Conservation (phyloP, 2,797 vertebrate species). For the Acipenser oxyrinchus region DNA sequence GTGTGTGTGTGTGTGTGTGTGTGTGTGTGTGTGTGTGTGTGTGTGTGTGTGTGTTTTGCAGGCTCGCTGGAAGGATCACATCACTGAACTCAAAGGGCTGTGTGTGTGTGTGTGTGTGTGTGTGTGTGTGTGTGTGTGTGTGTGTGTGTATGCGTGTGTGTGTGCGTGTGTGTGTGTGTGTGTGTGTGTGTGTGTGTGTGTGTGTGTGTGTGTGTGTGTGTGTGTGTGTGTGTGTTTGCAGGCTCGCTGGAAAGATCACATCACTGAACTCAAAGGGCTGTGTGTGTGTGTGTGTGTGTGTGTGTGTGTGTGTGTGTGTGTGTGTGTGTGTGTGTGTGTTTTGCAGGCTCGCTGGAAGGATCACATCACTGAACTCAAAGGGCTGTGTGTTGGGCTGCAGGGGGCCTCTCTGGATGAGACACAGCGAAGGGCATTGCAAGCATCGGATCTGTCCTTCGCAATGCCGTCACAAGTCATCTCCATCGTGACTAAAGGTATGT, state of each 20-base stretch:
- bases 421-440: conserved; percentile 50
- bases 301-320: too few species aligned
- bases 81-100: too few species aligned
- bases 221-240: not conserved
- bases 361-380: not conserved
- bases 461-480: conserved; percentile 38
- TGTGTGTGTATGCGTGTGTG: too few species aligned
- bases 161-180: not conserved
- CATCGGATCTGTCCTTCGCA: conserved; percentile 40
- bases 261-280: not conserved
- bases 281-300: not conserved
- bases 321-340: too few species aligned
- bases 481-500: too few species aligned
- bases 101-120: too few species aligned
- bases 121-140: too few species aligned
- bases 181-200: not conserved
- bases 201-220: conserved; percentile 2
- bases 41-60: too few species aligned
- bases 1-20: too few species aligned
- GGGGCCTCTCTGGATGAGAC: conserved; percentile 46
- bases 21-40: too few species aligned
- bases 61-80: too few species aligned
- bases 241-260: conserved; percentile 14
- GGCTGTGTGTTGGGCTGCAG: conserved; percentile 38
- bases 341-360: not conserved